These are phyloP conservation scores for Macropodus opercularis DNA, from an alignment of 2,797 vertebrate genomes.

Conservation along the genomic window DNA sequence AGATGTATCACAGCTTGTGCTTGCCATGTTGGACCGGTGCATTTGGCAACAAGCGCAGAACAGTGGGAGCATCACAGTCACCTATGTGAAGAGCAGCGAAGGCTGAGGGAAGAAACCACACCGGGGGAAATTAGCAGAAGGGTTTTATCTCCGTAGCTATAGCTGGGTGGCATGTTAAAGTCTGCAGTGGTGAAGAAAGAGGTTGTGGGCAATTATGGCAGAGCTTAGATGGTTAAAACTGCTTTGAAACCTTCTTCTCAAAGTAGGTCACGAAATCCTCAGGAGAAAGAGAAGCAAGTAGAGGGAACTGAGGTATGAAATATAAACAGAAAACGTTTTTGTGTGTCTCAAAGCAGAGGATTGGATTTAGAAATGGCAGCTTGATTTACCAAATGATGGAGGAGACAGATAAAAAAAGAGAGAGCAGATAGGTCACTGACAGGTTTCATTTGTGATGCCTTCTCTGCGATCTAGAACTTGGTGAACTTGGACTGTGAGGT, in stretches of 20 bases:
- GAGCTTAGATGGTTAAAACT: neutral
- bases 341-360: conserved; percentile 23
- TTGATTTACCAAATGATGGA: conserved; percentile 14
- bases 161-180: conserved; percentile 2
- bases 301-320: conserved; percentile 4
- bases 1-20: conserved; percentile 44
- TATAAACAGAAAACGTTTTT: conserved; percentile 12
- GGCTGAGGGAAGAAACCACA: conserved; percentile 15
- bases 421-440: neutral
- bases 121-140: conserved; percentile 30
- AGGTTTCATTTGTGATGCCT: conserved; percentile 2
- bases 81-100: conserved; percentile 24
- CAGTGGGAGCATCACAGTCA: conserved; percentile 41
- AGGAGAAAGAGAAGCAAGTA: conserved; percentile 20
- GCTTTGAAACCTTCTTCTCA: conserved; percentile 4
- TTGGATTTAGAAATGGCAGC: conserved; percentile 2
- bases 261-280: conserved; percentile 46
- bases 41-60: conserved; percentile 49
- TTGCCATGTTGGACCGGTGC: conserved; percentile 37
- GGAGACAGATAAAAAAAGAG: conserved; percentile 9
- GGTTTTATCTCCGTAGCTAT: neutral
- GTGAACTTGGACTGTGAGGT: neutral
- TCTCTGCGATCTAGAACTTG: neutral
- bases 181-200: conserved; percentile 11
- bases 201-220: neutral